These are phyloP conservation scores for Cynoglossus semilaevis DNA, from an alignment of 2,113 vertebrate species.

Conservation along the genomic window DNA sequence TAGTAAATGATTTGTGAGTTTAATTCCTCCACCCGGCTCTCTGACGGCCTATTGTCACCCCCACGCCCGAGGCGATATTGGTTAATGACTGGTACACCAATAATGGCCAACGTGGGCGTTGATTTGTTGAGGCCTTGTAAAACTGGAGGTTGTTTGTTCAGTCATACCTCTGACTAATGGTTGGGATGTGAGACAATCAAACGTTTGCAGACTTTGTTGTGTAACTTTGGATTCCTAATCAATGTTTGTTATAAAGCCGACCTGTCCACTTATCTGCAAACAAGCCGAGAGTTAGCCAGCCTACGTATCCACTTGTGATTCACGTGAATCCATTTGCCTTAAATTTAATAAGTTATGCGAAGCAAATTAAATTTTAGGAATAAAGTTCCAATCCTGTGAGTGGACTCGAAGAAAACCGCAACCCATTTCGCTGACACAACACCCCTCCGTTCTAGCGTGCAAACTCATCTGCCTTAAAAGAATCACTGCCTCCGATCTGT, in stretches of 20 bases:
- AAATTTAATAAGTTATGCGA: slow-evolving; percentile 2
- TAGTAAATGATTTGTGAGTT: slow-evolving; percentile 66
- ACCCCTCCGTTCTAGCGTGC: slow-evolving; percentile 53
- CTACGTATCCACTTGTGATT: no score
- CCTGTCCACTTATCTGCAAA: not conserved
- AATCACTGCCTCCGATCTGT: slow-evolving; percentile 22
- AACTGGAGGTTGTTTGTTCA: slow-evolving; percentile 47
- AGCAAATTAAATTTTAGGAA: slow-evolving; percentile 8
- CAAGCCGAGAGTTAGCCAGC: no score
- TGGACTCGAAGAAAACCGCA: slow-evolving; percentile 33
- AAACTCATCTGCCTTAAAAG: slow-evolving; percentile 42
- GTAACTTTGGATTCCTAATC: slow-evolving; percentile 24
- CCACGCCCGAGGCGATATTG: slow-evolving; percentile 41
- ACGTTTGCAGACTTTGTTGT: slow-evolving; percentile 28
- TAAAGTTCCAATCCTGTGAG: slow-evolving; percentile 28
- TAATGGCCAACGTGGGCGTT: slow-evolving; percentile 34
- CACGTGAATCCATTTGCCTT: no score
- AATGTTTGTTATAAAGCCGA: slow-evolving; percentile 21
- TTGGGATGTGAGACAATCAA: slow-evolving; percentile 22
- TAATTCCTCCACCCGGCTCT: slow-evolving; percentile 64
- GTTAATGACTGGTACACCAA: slow-evolving; percentile 43
- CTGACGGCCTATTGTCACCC: slow-evolving; percentile 51
- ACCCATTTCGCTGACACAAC: slow-evolving; percentile 44
- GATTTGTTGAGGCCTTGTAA: slow-evolving; percentile 42
- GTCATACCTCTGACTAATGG: slow-evolving; percentile 25